phyloP scores from a whole-genome alignment of 1,140 invertebrate species.

The Ips typographus region DNA sequence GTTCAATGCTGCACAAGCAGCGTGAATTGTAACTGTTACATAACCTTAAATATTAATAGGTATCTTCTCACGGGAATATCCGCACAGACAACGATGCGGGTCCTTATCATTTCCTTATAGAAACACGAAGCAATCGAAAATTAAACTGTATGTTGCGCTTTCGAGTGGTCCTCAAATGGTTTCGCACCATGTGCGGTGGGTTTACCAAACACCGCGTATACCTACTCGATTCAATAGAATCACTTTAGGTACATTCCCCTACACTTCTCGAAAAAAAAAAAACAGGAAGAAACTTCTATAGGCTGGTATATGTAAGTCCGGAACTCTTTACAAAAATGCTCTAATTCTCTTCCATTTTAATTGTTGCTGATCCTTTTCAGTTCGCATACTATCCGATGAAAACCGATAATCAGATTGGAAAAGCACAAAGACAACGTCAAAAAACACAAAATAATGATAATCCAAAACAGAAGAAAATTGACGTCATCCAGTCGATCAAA shows the following conservation, averaged over 20 bases:
- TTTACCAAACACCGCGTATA: constrained; percentile 28
- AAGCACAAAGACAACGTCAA: neutral
- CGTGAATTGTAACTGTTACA: too few species aligned
- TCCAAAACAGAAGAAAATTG: neutral
- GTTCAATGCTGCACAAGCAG: too few species aligned
- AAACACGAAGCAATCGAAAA: constrained; percentile 21
- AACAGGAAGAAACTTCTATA: constrained; percentile 65
- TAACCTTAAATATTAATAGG: too few species aligned
- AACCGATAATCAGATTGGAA: neutral
- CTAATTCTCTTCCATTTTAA: too few species aligned
- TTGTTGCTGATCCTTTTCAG: too few species aligned
- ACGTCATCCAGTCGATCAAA: neutral
- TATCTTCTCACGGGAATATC: constrained; percentile 32
- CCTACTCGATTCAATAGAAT: constrained; percentile 7
- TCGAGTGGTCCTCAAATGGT: constrained; percentile 23
- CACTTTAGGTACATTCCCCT: constrained; percentile 7
- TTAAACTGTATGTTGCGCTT: constrained; percentile 27
- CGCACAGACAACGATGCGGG: constrained; percentile 29
- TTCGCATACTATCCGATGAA: neutral
- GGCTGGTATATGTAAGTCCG: constrained; percentile 57
- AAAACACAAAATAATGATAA: neutral
- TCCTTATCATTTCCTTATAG: constrained; percentile 24
- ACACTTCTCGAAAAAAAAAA: constrained; percentile 44
- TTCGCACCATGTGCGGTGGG: constrained; percentile 33
- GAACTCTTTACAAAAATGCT: too few species aligned